phyloP scores from a whole-genome alignment of 2,888 invertebrate species.

The Cryptophagus acutangulus region DNA sequence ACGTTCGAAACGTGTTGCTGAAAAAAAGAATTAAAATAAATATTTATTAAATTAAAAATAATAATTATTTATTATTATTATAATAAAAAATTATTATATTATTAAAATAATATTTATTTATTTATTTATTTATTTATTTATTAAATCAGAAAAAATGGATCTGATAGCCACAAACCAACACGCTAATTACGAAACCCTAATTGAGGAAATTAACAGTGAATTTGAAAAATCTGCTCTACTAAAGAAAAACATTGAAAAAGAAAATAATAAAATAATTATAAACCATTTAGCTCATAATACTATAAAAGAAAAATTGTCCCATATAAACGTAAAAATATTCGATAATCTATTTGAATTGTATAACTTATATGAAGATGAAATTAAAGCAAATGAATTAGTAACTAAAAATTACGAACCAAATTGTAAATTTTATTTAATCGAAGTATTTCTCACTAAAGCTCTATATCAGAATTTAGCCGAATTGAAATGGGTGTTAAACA shows the following conservation, averaged over 20 bases:
- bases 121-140: too few relatives aligned
- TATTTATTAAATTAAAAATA: too few relatives aligned
- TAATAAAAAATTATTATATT: too few relatives aligned
- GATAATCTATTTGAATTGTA: slow-evolving; percentile 32
- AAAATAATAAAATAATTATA: slow-evolving; percentile 33
- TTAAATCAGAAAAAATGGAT: too few relatives aligned
- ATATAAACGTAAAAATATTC: slow-evolving; percentile 38
- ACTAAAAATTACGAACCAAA: too few relatives aligned
- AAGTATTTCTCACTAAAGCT: slow-evolving; percentile 35
- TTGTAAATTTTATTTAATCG: slow-evolving; percentile 37
- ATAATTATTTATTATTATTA: too few relatives aligned
- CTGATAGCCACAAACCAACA: too few relatives aligned
- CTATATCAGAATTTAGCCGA: slow-evolving; percentile 32
- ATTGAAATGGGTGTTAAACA: slow-evolving; percentile 32
- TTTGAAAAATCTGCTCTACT: slow-evolving; percentile 31
- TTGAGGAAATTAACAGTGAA: slow-evolving; percentile 37
- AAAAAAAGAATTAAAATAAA: too few relatives aligned
- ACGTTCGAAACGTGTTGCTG: too few relatives aligned
- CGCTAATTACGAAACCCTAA: slow-evolving; percentile 32
- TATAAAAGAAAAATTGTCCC: slow-evolving; percentile 30
- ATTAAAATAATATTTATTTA: too few relatives aligned
- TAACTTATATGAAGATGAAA: slow-evolving; percentile 31
- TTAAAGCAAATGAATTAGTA: too few relatives aligned
- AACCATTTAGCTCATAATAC: slow-evolving; percentile 27
- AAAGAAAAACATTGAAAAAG: slow-evolving; percentile 27